Percentiles rank a stretch among this genome's conserved stretches.
phyloP scores from a whole-genome alignment of 2,113 vertebrate species.

The Tragelaphus buxtoni region DNA sequence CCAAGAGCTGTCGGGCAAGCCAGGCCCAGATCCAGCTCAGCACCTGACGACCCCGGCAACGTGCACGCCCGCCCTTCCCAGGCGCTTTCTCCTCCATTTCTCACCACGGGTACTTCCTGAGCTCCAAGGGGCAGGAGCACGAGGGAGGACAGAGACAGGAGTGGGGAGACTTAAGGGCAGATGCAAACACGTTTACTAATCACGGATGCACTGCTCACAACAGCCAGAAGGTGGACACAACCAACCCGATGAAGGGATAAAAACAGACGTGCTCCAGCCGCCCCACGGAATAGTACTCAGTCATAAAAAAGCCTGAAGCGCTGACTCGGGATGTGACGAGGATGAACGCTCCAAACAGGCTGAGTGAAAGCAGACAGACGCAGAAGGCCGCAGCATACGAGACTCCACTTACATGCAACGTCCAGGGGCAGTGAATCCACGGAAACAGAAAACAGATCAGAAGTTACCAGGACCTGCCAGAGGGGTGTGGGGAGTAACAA shows the following conservation, averaged over 20 bases:
- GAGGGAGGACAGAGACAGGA: background rate
- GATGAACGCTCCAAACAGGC: background rate
- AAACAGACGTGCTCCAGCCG: background rate
- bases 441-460: background rate
- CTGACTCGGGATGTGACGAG: fast-evolving
- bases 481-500: background rate
- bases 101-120: background rate
- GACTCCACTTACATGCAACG: background rate
- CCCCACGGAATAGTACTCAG: background rate
- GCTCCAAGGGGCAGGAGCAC: background rate
- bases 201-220: background rate
- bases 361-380: background rate
- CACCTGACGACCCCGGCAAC: background rate
- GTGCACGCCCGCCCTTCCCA: background rate
- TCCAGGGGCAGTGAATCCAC: too few relatives aligned
- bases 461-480: background rate
- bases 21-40: background rate
- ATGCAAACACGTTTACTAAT: background rate
- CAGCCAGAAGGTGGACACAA: background rate
- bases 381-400: background rate
- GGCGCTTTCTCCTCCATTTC: background rate
- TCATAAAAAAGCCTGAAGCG: background rate
- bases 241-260: fast-evolving
- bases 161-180: background rate
- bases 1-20: background rate